Conservation (phyloP, 2,888 invertebrate genomes). For the Conops quadrifasciatus region DNA sequence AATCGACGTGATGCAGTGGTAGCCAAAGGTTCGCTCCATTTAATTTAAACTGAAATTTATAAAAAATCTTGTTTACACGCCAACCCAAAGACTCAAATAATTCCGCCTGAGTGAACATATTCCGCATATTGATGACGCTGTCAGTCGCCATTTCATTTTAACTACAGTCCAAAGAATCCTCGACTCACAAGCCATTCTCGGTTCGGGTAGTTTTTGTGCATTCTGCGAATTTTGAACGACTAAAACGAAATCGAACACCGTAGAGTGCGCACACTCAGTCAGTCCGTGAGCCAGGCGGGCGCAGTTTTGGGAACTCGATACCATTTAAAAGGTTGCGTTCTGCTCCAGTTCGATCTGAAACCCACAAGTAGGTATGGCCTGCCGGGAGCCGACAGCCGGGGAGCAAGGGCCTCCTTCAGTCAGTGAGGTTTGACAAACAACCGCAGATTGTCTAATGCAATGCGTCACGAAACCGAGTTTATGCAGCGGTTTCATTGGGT, state of each 20-base stretch:
- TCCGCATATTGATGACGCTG: slow-evolving; percentile 9
- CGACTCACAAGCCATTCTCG: background rate
- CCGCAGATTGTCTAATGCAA: too few species aligned
- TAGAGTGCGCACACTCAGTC: background rate
- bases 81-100: slow-evolving; percentile 11
- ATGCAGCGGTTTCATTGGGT: too few species aligned
- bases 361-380: too few species aligned
- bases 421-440: too few species aligned
- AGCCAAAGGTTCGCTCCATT: background rate
- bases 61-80: slow-evolving; percentile 10
- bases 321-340: slow-evolving; percentile 30
- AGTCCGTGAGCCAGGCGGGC: background rate
- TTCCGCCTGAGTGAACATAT: slow-evolving; percentile 27
- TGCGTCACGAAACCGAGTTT: too few species aligned
- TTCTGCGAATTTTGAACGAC: slow-evolving; percentile 12
- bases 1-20: too few species aligned
- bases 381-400: background rate
- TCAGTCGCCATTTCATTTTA: slow-evolving; percentile 25
- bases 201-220: background rate
- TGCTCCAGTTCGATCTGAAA: slow-evolving; percentile 13
- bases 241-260: slow-evolving; percentile 22
- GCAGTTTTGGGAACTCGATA: slow-evolving; percentile 21
- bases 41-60: background rate
- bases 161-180: slow-evolving; percentile 9
- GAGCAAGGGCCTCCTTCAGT: background rate